Conservation (phyloP, 2,797 vertebrate genomes). For the Perodicticus potto region DNA sequence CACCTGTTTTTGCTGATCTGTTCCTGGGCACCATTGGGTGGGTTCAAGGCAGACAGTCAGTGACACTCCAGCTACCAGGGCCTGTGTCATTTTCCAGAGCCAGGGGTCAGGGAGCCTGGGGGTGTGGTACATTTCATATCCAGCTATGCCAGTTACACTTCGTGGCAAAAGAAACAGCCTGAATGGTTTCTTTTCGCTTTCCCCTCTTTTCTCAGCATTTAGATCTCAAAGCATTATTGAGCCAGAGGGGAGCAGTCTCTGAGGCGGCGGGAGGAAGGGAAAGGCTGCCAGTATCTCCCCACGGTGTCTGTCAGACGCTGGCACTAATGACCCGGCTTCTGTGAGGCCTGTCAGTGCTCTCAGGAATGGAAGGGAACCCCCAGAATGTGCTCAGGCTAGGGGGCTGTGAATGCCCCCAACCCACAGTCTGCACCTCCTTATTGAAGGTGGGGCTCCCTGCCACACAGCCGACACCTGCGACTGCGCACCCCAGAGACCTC, state of each 20-base stretch:
- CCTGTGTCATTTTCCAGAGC: constrained; percentile 80
- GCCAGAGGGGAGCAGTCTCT: neutral
- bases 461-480: neutral
- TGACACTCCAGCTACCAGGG: constrained; percentile 78
- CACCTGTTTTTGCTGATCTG: constrained; percentile 88
- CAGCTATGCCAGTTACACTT: constrained; percentile 53
- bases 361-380: constrained; percentile 45
- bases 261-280: neutral
- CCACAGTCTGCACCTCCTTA: rapidly evolving
- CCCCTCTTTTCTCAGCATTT: neutral
- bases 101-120: neutral
- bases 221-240: constrained; percentile 33
- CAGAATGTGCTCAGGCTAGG: neutral
- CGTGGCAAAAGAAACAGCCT: neutral
- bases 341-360: neutral
- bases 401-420: neutral
- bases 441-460: neutral
- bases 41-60: constrained; percentile 81
- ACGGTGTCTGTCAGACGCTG: constrained; percentile 20
- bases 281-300: neutral
- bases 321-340: neutral
- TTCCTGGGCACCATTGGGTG: constrained; percentile 83
- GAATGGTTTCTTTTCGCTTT: neutral
- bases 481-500: neutral
- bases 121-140: constrained; percentile 42